Evolutionary conservation across 2,888 invertebrate species (phyloP), one percentile per base, ranked within the genome.

Genomic region (Hypomecis punctinalis): DNA sequence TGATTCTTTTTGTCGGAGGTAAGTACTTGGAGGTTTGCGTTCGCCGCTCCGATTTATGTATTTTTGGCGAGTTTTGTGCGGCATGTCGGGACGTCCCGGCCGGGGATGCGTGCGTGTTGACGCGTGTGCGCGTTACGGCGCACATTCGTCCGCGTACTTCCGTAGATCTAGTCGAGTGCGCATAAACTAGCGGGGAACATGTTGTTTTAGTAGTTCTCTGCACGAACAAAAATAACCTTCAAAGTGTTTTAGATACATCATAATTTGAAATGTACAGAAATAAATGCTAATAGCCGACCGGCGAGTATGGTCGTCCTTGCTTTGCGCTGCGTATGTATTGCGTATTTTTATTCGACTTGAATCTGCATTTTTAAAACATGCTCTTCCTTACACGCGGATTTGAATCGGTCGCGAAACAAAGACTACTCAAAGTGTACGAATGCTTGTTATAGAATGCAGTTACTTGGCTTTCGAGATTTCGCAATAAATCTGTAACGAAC

Each of bases 1-100:
- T 78, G 79, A 76, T 78, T 73, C 80, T 82, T 83, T 73, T 66
- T 59, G 67, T 68, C 35, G 48, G 42, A 46, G 58, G 51, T 23
- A 23, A 23, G 23, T 63, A 40, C 52, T 56, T 46, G 23, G 55
- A 49, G 56, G 56, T 52, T 60, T 46, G 59, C 64, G 70, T 62
- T 59, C 57, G 69, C 66, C 67, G 43, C 61, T 63, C 57, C 46
- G 51, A 63, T 64, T 63, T 68, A 68, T 59, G 63, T 60, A 55
- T 37, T 7, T 36, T 49, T 10, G 62, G n/a, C 61, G 54, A 65
- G 49, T 62, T 67, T 43, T 59, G 63, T 63, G 62, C 68, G 61
- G 61, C 68, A 68, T 67, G 69, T 70, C 59, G 2, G 11, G 33
- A 23, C 23, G 23, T 23, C 23, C 23, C 5, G 11, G 51, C 11